Base-by-base conservation (phyloP, 1,140 invertebrate species). In the Yoshiicerus persimilis region DNA sequence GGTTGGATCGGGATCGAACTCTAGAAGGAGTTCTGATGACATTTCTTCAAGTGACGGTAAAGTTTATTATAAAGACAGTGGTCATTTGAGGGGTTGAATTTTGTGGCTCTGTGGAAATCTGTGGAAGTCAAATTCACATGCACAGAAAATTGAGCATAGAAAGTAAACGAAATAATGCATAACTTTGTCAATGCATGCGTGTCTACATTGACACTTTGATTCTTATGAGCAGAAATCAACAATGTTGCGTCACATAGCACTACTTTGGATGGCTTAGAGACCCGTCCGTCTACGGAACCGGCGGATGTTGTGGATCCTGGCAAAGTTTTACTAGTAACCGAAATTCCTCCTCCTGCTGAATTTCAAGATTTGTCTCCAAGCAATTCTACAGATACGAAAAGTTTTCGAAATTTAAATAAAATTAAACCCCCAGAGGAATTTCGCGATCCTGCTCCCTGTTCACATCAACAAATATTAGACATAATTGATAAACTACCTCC, bases 341-440 rank as follows among this genome's bases (percentile, higher is more conserved):
- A 75, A 39, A 80, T 87, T 36, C 80, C 70, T 2, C 88, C 88
- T 30, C 88, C 88, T 8, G 38, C 36, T 38, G 88, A 88, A 88
- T 88, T 88, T 34, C 87, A 88, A 36, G 87, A 89, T 86, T 84
- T 88, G 39, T 88, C 87, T 20, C 87, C 87, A 23, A 88, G 23
- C 2, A 39, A 36, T 10, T 62, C 84, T 6, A 41, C 27, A 27
- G 87, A 88, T n/a, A 80, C 75, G 38, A 80, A 80, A 34, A 34
- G 27, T 34, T 80, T 80, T n/a, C 34, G 75, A 38, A 80, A 80
- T 80, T 6, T 80, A 23, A 80, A 80, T 80, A 80, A 80, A 36
- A 75, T 88, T 56, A 77, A 66, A 27, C 88, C 88, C 66, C 88
- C 88, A 16, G 77, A 84, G 39, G 85, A 88, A 41, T 88, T 88